These are phyloP conservation scores for Betta splendens DNA, from an alignment of 2,797 vertebrate genomes.

Conservation along the genomic window DNA sequence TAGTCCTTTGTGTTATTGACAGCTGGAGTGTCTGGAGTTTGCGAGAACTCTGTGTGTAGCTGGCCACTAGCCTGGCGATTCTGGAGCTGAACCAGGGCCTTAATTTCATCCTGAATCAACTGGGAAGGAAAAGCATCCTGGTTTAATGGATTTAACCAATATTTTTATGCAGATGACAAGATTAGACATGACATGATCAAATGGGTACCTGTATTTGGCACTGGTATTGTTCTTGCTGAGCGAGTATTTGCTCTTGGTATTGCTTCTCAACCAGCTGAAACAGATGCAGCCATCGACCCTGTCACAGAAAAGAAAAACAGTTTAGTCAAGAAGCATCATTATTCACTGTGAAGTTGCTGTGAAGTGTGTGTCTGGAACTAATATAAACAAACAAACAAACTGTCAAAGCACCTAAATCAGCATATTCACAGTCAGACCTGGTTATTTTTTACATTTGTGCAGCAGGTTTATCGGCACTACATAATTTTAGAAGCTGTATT, in stretches of 20 bases:
- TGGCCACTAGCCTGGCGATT: slow-evolving; percentile 72
- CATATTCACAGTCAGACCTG: background rate
- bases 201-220: slow-evolving; percentile 90
- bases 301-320: slow-evolving; percentile 62
- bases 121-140: slow-evolving; percentile 54
- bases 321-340: background rate
- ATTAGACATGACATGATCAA: background rate
- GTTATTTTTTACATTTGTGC: background rate
- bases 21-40: slow-evolving; percentile 40
- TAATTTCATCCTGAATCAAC: slow-evolving; percentile 96
- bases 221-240: slow-evolving; percentile 94
- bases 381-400: background rate
- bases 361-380: background rate
- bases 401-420: background rate
- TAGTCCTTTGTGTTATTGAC: slow-evolving; percentile 50
- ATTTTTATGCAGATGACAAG: background rate
- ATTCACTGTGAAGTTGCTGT: background rate
- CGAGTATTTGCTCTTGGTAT: slow-evolving; percentile 92
- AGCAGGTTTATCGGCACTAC: background rate
- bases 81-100: slow-evolving; percentile 88
- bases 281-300: slow-evolving; percentile 93
- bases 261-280: slow-evolving; percentile 93
- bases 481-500: background rate
- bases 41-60: slow-evolving; percentile 60
- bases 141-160: background rate